Conservation (phyloP, 2,797 vertebrate genomes). For the Eutrigla gurnardus region DNA sequence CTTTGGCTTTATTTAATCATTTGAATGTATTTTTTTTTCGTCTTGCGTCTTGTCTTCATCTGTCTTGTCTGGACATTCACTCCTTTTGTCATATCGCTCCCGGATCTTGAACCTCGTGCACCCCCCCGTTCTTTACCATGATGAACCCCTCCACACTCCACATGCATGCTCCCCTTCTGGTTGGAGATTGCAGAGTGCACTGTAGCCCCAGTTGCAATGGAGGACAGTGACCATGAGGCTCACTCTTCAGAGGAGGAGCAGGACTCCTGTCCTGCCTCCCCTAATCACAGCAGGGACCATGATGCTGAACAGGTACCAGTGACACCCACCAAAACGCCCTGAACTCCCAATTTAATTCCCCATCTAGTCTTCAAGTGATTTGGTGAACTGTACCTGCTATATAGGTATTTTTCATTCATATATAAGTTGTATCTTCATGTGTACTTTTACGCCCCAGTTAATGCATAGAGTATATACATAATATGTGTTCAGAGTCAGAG, state of each 20-base stretch:
- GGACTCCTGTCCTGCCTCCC: constrained; percentile 71
- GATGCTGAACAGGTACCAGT: constrained; percentile 76
- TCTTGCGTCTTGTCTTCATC: constrained; percentile 28
- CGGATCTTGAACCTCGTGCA: constrained; percentile 1
- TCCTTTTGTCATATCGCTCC: constrained; percentile 13
- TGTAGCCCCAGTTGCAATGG: constrained; percentile 79
- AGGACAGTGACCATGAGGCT: constrained; percentile 80
- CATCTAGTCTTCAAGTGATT: background rate
- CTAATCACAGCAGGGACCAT: constrained; percentile 64
- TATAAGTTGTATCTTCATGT: background rate
- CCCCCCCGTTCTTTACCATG: background rate
- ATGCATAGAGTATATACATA: constrained; percentile 16
- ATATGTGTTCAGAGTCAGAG: constrained; percentile 23
- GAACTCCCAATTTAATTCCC: background rate
- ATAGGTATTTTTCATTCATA: background rate
- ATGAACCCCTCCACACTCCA: constrained; percentile 7
- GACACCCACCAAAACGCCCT: background rate
- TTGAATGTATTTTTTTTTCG: constrained; percentile 28
- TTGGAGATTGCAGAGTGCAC: constrained; percentile 82
- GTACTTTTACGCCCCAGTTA: constrained; percentile 5
- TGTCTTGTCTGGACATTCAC: constrained; percentile 13
- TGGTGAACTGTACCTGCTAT: background rate
- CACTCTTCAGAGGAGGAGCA: constrained; percentile 80
- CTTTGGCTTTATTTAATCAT: constrained; percentile 51
- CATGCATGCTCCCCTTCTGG: constrained; percentile 40